Conservation (phyloP, 2,113 vertebrate genomes). For the Silurus asotus region DNA sequence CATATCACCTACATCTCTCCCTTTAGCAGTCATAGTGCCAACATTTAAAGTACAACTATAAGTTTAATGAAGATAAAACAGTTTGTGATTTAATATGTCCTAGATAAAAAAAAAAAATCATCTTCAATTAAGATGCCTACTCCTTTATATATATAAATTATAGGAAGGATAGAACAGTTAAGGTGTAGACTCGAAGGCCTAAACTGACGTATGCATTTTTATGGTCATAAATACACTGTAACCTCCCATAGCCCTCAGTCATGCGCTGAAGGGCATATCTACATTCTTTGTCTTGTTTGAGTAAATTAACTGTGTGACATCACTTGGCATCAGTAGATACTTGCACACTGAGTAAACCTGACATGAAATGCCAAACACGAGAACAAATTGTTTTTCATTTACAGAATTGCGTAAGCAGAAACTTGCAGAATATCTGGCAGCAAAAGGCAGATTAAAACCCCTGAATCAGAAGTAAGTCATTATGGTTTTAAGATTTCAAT, state of each 20-base stretch:
- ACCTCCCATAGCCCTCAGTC: background rate
- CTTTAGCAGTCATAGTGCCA: too few relatives aligned
- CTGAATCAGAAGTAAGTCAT: slow-evolving; percentile 62
- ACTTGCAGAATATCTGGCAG: slow-evolving; percentile 69
- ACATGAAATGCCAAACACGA: background rate
- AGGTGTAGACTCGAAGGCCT: background rate
- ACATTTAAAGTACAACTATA: background rate
- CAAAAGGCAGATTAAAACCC: slow-evolving; percentile 64
- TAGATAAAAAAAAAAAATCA: too few relatives aligned
- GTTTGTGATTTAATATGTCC: too few relatives aligned
- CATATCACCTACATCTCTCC: too few relatives aligned
- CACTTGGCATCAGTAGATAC: background rate
- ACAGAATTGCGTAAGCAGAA: slow-evolving; percentile 72
- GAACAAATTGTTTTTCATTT: background rate
- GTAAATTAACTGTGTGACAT: background rate
- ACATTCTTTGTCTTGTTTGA: background rate
- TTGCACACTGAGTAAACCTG: background rate
- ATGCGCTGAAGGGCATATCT: background rate
- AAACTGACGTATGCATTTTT: background rate
- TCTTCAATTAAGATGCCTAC: background rate
- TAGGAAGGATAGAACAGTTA: too few relatives aligned
- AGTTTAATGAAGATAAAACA: background rate
- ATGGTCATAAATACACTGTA: background rate
- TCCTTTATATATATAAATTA: too few relatives aligned
- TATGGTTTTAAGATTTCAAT: background rate